Conservation (phyloP, 1,140 invertebrate genomes). For the Euwallacea similis region DNA sequence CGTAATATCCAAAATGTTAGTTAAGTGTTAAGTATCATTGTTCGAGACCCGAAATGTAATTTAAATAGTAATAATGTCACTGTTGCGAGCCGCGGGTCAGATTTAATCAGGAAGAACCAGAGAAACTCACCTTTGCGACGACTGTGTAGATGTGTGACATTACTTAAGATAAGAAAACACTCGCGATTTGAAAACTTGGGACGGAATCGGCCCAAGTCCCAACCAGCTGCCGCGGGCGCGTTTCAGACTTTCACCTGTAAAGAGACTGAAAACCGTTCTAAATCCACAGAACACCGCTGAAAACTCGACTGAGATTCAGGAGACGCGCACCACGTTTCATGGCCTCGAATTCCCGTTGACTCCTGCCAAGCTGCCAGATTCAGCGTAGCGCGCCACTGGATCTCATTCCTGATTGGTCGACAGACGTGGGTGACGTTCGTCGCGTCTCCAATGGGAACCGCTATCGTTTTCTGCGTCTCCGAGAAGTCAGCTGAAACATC, state of each 20-base stretch:
- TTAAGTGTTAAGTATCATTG: conserved; percentile 8
- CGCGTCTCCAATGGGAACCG: conserved; percentile 44
- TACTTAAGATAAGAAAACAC: conserved; percentile 24
- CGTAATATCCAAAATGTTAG: not conserved
- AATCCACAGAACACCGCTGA: conserved; percentile 25
- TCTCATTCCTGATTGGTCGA: conserved; percentile 49
- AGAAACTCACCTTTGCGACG: conserved; percentile 27
- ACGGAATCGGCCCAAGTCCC: conserved; percentile 8
- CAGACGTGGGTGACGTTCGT: conserved; percentile 47
- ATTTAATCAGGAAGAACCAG: conserved; percentile 29
- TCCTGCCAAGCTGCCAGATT: conserved; percentile 51
- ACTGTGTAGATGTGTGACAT: conserved; percentile 26
- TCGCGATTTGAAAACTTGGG: conserved; percentile 18
- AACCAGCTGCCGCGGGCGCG: conserved; percentile 11
- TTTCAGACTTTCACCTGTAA: conserved; percentile 33
- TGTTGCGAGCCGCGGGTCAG: conserved; percentile 27
- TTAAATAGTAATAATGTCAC: conserved; percentile 20
- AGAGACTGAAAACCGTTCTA: conserved; percentile 35
- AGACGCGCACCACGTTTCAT: conserved; percentile 48
- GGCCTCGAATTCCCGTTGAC: conserved; percentile 43
- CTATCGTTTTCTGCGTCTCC: conserved; percentile 46
- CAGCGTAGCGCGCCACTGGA: conserved; percentile 49
- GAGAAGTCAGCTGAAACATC: conserved; percentile 45
- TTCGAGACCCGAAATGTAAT: not conserved
- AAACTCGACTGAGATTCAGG: conserved; percentile 33